Base-by-base conservation (phyloP, 2,888 invertebrate genomes). In the Oeneis ivallda region DNA sequence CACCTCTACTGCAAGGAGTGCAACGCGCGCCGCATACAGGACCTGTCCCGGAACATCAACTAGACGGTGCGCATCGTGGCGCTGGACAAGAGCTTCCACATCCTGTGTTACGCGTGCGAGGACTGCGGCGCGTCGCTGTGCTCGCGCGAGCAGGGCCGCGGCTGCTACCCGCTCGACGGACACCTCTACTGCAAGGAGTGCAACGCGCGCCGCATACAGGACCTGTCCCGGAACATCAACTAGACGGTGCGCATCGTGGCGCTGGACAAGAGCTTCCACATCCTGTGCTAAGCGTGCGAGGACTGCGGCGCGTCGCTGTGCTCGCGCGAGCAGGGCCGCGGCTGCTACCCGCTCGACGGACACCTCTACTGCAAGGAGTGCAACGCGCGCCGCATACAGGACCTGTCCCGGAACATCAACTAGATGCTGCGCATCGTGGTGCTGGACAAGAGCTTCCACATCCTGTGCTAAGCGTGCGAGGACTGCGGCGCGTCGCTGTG, bases 61-160 rank as follows among this genome's bases (percentile, higher is more conserved):
- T 90, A 99, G 88, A 99, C 99, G 0, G 98, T 99, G 0, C 93
- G 99, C 41, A 98, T 99, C 2, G 99, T 99, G 1, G 99, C 99
- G 0, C 92, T 99, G 70, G 99, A 99, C 86, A 95, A 97, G 75
- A 98, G 98, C 84, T 99, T 98, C 87, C 99, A 99, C 86, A 96
- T 98, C 53, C 94, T 95, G 57, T 99, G 99, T 84, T 99, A 99
- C 85, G 96, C 97, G 75, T 98, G 98, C 80, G 98, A 97, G 94
- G 99, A 99, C 87, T 99, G 99, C 84, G 97, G 96, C 0, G 91
- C 98, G 17, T 93, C 97, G 11, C 91, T 99, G 47, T 98, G 98
- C 11, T 97, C 98, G 0, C 96, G 99, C 81, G 96, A 97, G 13
- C 98, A 99, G 85, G 99, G 98, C 0, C 93, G 96, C 17, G 98